Percentiles rank a stretch among this genome's conserved stretches.
Evolutionary conservation across 2,888 invertebrate genomes (phyloP).

Genomic region (Tachina grossa): DNA sequence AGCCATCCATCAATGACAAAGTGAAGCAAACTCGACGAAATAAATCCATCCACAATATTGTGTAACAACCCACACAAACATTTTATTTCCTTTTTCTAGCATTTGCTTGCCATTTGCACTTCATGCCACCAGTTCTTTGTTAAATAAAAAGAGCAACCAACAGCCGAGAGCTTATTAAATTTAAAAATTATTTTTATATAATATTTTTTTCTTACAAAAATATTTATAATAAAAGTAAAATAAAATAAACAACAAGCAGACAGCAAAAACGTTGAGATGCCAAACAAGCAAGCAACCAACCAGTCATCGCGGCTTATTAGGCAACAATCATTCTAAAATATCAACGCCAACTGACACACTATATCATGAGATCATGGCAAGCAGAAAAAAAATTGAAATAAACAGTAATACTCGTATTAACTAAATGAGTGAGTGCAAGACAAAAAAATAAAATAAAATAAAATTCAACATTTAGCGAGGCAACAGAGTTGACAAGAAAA

Average conservation of each 20-base stretch:
- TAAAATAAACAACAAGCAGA: slow-evolving; percentile 34
- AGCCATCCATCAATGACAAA: slow-evolving; percentile 35
- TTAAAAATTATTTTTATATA: slow-evolving; percentile 31
- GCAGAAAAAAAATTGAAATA: slow-evolving; percentile 21
- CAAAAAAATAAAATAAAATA: neutral
- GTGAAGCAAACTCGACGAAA: slow-evolving; percentile 18
- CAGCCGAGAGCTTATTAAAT: slow-evolving; percentile 42
- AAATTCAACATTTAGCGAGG: neutral
- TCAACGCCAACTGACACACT: slow-evolving; percentile 66
- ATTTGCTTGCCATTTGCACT: slow-evolving; percentile 40
- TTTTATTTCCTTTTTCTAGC: slow-evolving; percentile 19
- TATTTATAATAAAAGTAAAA: slow-evolving; percentile 50
- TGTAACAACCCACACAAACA: slow-evolving; percentile 59
- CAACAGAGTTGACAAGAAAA: slow-evolving; percentile 44
- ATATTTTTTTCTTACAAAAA: neutral
- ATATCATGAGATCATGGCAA: slow-evolving; percentile 64
- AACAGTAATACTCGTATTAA: slow-evolving; percentile 49
- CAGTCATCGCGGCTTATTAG: slow-evolving; percentile 67
- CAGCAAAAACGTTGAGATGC: slow-evolving; percentile 21
- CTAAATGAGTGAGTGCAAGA: slow-evolving; percentile 16
- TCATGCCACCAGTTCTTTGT: neutral
- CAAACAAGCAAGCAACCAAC: neutral
- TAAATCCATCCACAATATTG: slow-evolving; percentile 36
- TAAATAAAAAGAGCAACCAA: neutral
- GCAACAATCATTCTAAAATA: slow-evolving; percentile 69